phyloP scores from a whole-genome alignment of 2,797 vertebrate genomes.

The Pteropus rufus region DNA sequence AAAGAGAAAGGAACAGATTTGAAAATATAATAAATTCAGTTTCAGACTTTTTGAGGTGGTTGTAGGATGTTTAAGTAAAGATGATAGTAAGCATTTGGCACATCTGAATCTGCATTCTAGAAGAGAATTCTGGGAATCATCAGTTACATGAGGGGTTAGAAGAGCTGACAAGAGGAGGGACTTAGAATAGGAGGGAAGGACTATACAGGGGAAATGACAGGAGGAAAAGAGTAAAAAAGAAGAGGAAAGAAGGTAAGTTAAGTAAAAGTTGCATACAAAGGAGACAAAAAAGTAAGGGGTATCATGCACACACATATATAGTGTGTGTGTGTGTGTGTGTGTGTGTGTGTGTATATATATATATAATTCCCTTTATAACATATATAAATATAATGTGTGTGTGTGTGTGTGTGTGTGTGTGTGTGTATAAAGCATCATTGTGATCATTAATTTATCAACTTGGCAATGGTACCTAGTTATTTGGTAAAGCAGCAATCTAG shows the following conservation, averaged over 20 bases:
- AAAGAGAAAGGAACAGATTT: not conserved
- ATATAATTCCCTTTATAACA: not conserved
- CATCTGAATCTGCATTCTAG: not conserved
- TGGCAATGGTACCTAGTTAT: not conserved
- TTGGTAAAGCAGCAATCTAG: not conserved
- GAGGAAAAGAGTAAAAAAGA: not conserved
- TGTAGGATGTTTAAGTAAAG: not conserved
- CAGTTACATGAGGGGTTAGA: not conserved
- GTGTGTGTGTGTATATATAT: no score
- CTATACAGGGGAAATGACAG: not conserved
- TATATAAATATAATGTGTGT: not conserved
- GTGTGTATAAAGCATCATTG: not conserved
- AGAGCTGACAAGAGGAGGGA: not conserved
- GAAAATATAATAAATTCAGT: not conserved
- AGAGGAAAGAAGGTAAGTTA: not conserved
- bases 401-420: no score
- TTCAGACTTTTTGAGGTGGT: not conserved
- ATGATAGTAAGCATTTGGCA: not conserved
- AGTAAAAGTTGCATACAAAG: not conserved
- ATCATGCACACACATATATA: accelerated
- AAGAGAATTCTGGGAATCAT: not conserved
- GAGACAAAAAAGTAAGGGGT: not conserved
- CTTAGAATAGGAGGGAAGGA: not conserved
- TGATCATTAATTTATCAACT: not conserved
- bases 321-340: no score